Evolutionary conservation across 2,113 vertebrate genomes (phyloP).

Genomic region (Oryzias melastigma): DNA sequence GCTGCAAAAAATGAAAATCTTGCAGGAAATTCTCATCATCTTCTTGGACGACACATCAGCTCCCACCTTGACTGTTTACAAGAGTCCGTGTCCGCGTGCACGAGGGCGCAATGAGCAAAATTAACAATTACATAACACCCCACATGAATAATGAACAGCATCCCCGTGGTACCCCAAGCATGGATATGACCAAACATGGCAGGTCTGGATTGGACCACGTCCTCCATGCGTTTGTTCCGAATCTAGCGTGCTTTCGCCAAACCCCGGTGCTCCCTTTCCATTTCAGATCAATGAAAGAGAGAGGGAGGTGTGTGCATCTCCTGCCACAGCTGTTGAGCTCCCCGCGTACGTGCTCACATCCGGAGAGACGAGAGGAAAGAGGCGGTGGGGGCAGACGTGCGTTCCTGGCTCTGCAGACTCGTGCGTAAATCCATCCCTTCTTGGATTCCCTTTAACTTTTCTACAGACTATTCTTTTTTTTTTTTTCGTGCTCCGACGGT

Average conservation of each 20-base stretch:
- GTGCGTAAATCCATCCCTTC: slow-evolving; percentile 30
- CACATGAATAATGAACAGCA: slow-evolving; percentile 12
- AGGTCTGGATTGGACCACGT: slow-evolving; percentile 38
- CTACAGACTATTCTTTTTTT: slow-evolving; percentile 5
- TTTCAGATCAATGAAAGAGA: slow-evolving; percentile 65
- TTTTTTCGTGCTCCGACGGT: slow-evolving; percentile 43
- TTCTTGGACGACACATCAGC: slow-evolving; percentile 27
- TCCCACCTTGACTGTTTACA: slow-evolving; percentile 22
- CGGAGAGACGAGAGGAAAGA: slow-evolving; percentile 25
- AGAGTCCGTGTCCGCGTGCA: slow-evolving; percentile 1
- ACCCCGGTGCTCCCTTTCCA: slow-evolving; percentile 32
- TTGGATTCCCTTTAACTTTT: slow-evolving; percentile 57
- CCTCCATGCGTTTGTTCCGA: slow-evolving; percentile 14
- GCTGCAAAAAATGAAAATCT: too few relatives aligned
- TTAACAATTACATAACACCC: slow-evolving; percentile 33
- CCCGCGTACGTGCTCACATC: slow-evolving; percentile 51
- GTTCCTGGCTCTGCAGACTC: slow-evolving; percentile 36
- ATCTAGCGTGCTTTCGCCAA: slow-evolving; percentile 33
- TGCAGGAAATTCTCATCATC: background rate
- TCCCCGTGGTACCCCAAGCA: slow-evolving; percentile 1
- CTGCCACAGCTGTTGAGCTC: slow-evolving; percentile 51
- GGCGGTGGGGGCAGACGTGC: slow-evolving; percentile 10
- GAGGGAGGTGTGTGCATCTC: slow-evolving; percentile 48
- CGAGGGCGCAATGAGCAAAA: slow-evolving; percentile 20
- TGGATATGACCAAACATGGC: slow-evolving; percentile 26